Conservation (phyloP, 2,113 vertebrate species). For the Vanacampus margaritifer region DNA sequence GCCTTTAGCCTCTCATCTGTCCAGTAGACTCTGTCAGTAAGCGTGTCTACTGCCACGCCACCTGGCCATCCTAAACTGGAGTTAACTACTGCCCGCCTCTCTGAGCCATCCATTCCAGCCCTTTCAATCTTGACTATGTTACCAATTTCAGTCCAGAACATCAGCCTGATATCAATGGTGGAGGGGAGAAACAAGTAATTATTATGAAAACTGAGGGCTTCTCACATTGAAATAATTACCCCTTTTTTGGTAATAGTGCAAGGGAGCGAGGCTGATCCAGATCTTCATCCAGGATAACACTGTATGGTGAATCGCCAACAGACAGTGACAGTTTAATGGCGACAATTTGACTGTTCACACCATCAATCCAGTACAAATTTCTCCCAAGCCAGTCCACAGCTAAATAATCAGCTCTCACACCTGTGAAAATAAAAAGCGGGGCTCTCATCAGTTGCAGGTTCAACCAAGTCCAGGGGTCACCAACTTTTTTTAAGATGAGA, state of each 20-base stretch:
- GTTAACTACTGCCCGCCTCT: constrained; percentile 67
- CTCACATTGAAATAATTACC: constrained; percentile 59
- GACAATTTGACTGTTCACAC: constrained; percentile 74
- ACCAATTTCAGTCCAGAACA: constrained; percentile 90
- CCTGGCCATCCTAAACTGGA: constrained; percentile 82
- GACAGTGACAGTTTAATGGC: constrained; percentile 70
- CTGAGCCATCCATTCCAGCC: constrained; percentile 86
- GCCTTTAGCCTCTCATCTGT: constrained; percentile 82
- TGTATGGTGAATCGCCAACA: constrained; percentile 60
- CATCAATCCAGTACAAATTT: constrained; percentile 89
- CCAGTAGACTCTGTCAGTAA: constrained; percentile 84
- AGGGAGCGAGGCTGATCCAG: constrained; percentile 80
- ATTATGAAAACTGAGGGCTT: background rate
- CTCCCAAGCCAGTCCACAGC: constrained; percentile 88
- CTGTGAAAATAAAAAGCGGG: constrained; percentile 53
- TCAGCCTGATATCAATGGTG: constrained; percentile 73
- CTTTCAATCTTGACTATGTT: constrained; percentile 76
- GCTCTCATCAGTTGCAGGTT: background rate
- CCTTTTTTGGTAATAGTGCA: constrained; percentile 79
- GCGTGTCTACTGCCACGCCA: constrained; percentile 78
- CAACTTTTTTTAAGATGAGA: too few species aligned
- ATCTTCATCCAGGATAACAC: constrained; percentile 77
- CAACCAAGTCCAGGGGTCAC: background rate
- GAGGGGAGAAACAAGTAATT: background rate
- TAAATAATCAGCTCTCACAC: constrained; percentile 79